Evolutionary conservation across 1,140 invertebrate species (phyloP), one percentile per base, ranked within the genome.

Genomic region (Euwallacea similis): DNA sequence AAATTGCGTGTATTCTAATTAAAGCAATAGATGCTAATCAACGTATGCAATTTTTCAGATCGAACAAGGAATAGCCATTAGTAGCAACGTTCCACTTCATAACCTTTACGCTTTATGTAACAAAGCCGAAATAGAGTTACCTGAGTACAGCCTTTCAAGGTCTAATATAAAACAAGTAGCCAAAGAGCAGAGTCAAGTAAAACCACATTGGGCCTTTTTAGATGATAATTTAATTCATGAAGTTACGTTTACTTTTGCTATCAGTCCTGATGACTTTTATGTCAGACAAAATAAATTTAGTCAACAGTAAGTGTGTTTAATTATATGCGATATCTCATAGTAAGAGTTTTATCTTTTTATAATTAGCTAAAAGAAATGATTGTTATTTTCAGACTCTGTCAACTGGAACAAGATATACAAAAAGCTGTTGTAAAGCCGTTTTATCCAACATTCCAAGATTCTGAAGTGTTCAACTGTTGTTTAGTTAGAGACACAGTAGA

Each of bases 131-230:
- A 71, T 79, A 42, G 55, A 54, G n/a, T 58, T 79, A 41, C 77
- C 77, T 0, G 61, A 65, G 10, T 79, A 79, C 63, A 68, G 72
- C 9, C 50, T 71, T 15, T 47, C 53, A 42, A 67, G 70, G 44
- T 42, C 42, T 10, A 41, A 33, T n/a, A 56, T 16, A 58, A 53
- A 42, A n/a, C 65, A 53, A 2, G 41, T 58, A 21, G 41, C 10
- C 3, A 10, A 54, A 66, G 21, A 62, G 65, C 47, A 13, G 0
- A 64, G 73, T 16, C 76, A 78, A 63, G 58, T 71, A 6, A 21
- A 59, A 58, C 73, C 74, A 2, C 74, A 76, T 21, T 76, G 78
- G 75, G 76, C 78, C 3, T 76, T 74, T 71, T 64, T 79, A 33
- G 65, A 77, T 50, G 44, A n/a, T 6, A 69, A 73, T 42, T 13